These are phyloP conservation scores for Sceloporus undulatus DNA, from an alignment of 2,113 vertebrate species.

Conservation along the genomic window DNA sequence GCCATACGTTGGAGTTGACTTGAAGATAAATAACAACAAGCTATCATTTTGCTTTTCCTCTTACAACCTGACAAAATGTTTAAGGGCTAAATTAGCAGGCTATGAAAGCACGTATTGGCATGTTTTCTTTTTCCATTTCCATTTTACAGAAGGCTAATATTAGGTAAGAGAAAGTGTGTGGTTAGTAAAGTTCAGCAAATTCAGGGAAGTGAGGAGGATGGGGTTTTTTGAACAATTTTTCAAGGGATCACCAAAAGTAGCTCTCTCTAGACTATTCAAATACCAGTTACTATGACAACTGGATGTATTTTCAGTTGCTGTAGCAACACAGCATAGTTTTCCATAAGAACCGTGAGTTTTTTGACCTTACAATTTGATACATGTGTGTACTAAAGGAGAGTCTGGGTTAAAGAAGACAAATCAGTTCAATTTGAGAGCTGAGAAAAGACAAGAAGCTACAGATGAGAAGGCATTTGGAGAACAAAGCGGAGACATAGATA, in stretches of 20 bases:
- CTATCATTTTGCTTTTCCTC: conserved; percentile 5
- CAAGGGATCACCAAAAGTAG: conserved; percentile 41
- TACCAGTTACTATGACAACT: conserved; percentile 68
- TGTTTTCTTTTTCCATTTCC: conserved; percentile 7
- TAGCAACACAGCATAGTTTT: conserved; percentile 41
- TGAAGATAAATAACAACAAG: too few species aligned
- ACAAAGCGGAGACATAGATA: not conserved
- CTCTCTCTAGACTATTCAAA: conserved; percentile 38
- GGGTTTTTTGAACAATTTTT: conserved; percentile 54
- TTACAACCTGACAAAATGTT: not conserved
- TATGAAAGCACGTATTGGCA: not conserved
- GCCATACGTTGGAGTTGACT: too few species aligned
- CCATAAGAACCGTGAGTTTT: conserved; percentile 30
- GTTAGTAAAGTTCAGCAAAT: not conserved
- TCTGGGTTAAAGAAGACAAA: not conserved
- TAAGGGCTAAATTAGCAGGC: not conserved
- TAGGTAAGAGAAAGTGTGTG: conserved; percentile 17
- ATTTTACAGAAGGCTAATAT: conserved; percentile 1
- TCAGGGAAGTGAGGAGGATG: not conserved
- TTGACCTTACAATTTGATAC: not conserved
- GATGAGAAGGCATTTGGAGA: not conserved
- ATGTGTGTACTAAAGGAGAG: conserved; percentile 14
- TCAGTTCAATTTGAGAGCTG: not conserved
- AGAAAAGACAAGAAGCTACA: not conserved
- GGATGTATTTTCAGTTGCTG: conserved; percentile 65